Percentiles rank a stretch among this genome's conserved stretches.
Conservation (phyloP, 53 echinoderm and acorn worm genomes). For the Actinopyga echinites region DNA sequence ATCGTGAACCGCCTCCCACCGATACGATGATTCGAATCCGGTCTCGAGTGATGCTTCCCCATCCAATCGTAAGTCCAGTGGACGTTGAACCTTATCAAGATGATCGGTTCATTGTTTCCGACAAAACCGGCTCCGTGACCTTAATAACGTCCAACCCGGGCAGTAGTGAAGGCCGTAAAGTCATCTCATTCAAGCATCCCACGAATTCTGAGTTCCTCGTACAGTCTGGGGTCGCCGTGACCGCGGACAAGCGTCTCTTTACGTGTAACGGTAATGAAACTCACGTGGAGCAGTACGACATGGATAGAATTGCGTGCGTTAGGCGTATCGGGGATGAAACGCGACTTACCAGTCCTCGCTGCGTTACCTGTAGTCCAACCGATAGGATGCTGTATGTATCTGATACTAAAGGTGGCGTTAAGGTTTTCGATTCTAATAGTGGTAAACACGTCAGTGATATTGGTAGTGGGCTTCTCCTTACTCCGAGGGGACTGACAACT, state of each 20-base stretch:
- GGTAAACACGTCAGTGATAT: background rate
- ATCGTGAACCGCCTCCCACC: background rate
- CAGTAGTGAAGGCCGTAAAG: background rate
- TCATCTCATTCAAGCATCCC: background rate
- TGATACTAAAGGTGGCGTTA: slow-evolving; percentile 11
- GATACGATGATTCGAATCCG: background rate
- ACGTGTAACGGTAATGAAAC: background rate
- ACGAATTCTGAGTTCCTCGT: background rate
- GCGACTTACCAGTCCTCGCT: background rate
- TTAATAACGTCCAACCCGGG: background rate
- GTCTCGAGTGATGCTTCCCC: background rate
- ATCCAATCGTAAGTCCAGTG: background rate
- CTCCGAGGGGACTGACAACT: slow-evolving; percentile 13
- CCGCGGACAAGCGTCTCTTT: background rate
- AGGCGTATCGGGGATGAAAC: background rate
- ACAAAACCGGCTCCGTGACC: background rate
- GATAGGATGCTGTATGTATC: background rate
- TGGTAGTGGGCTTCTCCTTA: background rate
- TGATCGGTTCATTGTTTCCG: background rate
- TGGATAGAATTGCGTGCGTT: background rate
- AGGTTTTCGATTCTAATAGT: background rate
- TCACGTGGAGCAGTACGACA: background rate
- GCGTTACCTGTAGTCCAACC: background rate
- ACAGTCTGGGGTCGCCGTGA: background rate
- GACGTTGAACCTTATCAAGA: slow-evolving; percentile 2